Percentiles rank a stretch among this genome's conserved stretches.
Evolutionary conservation across 2,113 vertebrate species (phyloP).

Genomic region (Glaucidium brasilianum): DNA sequence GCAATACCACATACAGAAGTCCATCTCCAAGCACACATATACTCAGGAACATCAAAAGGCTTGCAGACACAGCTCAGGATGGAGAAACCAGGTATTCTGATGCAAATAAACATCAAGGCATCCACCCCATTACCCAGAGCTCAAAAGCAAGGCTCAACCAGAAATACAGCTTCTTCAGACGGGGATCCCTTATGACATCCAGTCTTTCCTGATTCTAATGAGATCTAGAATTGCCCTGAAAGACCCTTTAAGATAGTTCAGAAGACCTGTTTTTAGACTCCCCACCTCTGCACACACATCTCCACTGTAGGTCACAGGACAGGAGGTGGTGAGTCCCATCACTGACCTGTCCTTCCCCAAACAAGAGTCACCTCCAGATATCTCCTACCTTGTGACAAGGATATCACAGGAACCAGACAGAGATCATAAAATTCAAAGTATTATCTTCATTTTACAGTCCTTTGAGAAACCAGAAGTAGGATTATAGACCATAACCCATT

Average conservation of each 20-base stretch:
- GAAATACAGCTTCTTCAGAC: slow-evolving; percentile 15
- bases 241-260: not conserved
- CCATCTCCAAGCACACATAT: not conserved
- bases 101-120: not conserved
- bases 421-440: not conserved
- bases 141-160: not conserved
- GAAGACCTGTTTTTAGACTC: not conserved
- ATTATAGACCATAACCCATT: not conserved
- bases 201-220: not conserved
- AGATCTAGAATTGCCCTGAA: not conserved
- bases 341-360: not conserved
- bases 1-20: not conserved
- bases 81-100: not conserved
- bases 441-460: not conserved
- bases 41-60: not conserved
- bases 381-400: not conserved
- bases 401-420: accelerated
- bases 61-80: not conserved
- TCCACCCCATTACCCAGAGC: not conserved
- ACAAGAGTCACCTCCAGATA: not conserved
- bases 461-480: not conserved
- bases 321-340: not conserved
- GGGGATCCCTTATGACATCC: not conserved
- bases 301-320: not conserved
- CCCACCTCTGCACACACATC: not conserved